Evolutionary conservation across 2,113 vertebrate genomes (phyloP), one percentile per base, ranked within the genome.

Genomic region (Dipodomys stephensi): DNA sequence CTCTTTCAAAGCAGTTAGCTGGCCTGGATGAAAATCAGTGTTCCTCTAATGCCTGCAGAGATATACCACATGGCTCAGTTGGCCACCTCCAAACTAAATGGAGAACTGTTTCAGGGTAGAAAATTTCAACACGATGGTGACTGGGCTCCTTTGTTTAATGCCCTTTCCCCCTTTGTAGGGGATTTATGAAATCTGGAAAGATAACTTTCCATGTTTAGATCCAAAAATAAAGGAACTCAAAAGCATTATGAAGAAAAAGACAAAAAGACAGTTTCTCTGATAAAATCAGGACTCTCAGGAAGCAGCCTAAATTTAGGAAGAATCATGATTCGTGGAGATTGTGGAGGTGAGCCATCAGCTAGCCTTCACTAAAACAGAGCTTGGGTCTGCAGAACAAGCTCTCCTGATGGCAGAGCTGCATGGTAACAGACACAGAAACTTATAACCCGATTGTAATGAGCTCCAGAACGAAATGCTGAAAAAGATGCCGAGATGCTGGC

Each of bases 161-260:
- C 32, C 28, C 23, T 90, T 89, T 69, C 15, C 18, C 2, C 25
- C n/a, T 89, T 78, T 89, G 82, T 46, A 85, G 49, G 39, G 23
- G 15, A 92, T 68, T 90, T 79, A 62, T 46, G 10, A 83, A 64
- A 71, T 81, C 65, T 92, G 57, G 78, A 92, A 96, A 77, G 79
- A 83, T 19, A 92, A 88, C 11, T 85, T 92, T 44, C 32, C 35
- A 74, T 19, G 77, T 90, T 84, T 82, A 78, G 68, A 93, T 68
- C 49, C 69, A 88, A 92, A 16, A 86, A 88, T 67, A 83, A 87
- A 96, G 46, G 64, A 87, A 91, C 23, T 77, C 39, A 88, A 83
- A 39, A 32, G 85, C 10, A 78, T 85, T 67, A 35, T 20, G 28
- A 94, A 93, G 78, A 93, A 94, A 95, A 94, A 95, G 32, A 68